Evolutionary conservation across 2,888 invertebrate genomes (phyloP).

Genomic region (Campopleginae sp.): DNA sequence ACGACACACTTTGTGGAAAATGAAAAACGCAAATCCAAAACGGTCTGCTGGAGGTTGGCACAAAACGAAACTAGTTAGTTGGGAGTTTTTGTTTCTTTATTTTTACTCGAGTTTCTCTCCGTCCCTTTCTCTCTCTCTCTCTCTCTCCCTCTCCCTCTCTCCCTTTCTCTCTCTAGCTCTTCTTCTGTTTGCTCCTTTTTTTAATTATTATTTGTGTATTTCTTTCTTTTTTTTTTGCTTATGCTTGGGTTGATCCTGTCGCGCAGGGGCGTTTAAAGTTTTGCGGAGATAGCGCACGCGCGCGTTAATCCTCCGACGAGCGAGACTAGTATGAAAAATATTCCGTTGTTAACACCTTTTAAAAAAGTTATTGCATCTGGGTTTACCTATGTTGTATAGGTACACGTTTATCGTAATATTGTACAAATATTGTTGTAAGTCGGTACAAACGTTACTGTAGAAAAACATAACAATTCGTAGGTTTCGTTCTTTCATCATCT

Average conservation of each 20-base stretch:
- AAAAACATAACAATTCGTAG: slow-evolving; percentile 83
- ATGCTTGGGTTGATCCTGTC: slow-evolving; percentile 64
- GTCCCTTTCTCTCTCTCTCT: background rate
- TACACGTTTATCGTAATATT: slow-evolving; percentile 81
- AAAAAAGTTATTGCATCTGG: slow-evolving; percentile 84
- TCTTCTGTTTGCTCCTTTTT: slow-evolving; percentile 21
- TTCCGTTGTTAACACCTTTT: slow-evolving; percentile 79
- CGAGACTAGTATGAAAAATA: slow-evolving; percentile 78
- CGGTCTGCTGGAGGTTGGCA: slow-evolving; percentile 80
- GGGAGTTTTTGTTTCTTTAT: slow-evolving; percentile 52
- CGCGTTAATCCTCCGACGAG: slow-evolving; percentile 72
- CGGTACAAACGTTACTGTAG: slow-evolving; percentile 84
- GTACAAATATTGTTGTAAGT: slow-evolving; percentile 83
- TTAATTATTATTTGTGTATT: background rate
- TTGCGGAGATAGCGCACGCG: slow-evolving; percentile 61
- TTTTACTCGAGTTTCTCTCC: slow-evolving; percentile 1
- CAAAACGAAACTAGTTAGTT: slow-evolving; percentile 81
- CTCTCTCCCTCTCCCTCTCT: background rate
- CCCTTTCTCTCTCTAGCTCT: background rate
- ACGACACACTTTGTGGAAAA: slow-evolving; percentile 17
- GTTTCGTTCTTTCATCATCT: slow-evolving; percentile 67
- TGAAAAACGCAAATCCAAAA: slow-evolving; percentile 74
- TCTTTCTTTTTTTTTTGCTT: slow-evolving; percentile 29
- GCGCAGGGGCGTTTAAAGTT: slow-evolving; percentile 68
- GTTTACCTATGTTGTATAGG: slow-evolving; percentile 82